phyloP scores from a whole-genome alignment of 2,113 vertebrate species.

The Tychaedon coryphoeus region DNA sequence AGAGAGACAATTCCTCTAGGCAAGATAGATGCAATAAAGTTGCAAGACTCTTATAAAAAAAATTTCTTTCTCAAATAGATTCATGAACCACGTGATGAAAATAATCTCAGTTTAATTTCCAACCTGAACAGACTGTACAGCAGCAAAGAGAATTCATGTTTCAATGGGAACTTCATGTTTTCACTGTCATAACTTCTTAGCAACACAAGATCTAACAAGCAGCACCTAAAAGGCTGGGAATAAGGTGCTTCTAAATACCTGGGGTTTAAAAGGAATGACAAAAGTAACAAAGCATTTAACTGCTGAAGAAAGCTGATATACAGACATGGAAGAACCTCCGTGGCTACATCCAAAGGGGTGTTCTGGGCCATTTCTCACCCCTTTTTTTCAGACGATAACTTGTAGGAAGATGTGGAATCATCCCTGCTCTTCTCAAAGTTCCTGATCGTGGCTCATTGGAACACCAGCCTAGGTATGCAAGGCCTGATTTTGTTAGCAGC shows the following conservation, averaged over 20 bases:
- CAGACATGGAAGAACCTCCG: not conserved
- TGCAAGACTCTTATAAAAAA: not conserved
- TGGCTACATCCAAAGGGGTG: fast-evolving
- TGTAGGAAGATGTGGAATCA: not conserved
- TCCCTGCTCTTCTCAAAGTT: not conserved
- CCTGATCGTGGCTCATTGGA: not conserved
- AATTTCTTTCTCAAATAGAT: not conserved
- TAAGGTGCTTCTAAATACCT: not conserved
- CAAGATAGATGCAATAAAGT: not conserved
- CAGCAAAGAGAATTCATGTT: not conserved
- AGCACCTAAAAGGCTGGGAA: not conserved
- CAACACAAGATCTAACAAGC: not conserved
- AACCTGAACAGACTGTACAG: not conserved
- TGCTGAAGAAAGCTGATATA: not conserved
- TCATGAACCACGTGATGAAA: not conserved
- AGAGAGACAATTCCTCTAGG: not conserved
- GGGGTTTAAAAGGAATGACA: not conserved
- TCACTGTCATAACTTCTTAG: not conserved
- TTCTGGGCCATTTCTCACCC: not conserved
- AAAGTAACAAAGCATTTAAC: not conserved
- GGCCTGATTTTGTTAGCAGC: not conserved
- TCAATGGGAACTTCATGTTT: not conserved
- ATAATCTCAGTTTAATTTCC: not conserved
- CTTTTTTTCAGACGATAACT: not conserved
- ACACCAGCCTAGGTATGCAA: fast-evolving